phyloP scores from a whole-genome alignment of 2,113 vertebrate species.

The Candoia aspera region DNA sequence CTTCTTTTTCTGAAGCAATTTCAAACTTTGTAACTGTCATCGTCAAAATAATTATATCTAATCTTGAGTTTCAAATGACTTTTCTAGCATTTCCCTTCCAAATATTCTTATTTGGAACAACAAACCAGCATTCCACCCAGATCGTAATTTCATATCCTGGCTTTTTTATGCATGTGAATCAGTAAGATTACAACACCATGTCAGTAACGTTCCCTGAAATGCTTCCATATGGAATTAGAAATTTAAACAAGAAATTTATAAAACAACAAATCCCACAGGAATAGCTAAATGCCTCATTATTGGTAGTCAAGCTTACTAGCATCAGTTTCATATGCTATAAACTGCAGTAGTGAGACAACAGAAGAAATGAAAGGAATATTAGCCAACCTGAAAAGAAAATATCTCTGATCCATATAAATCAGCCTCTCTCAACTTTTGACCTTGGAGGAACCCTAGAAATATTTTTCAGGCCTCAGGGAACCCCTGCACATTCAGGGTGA shows the following conservation, averaged over 20 bases:
- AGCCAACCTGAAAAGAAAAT: neutral
- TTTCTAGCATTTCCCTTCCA: neutral
- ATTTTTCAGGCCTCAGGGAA: no score
- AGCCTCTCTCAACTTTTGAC: no score
- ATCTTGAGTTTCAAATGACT: neutral
- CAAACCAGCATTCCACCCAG: neutral
- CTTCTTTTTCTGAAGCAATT: neutral
- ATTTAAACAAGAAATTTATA: neutral
- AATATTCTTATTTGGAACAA: neutral
- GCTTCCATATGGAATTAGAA: neutral
- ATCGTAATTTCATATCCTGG: neutral
- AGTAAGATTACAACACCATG: neutral
- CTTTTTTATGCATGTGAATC: neutral
- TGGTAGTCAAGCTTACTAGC: neutral
- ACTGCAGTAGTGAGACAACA: neutral
- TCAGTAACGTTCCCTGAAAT: neutral
- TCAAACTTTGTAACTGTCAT: neutral
- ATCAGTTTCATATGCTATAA: neutral
- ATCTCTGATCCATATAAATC: neutral
- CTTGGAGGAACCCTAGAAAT: no score
- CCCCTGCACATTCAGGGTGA: no score
- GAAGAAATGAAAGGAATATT: neutral
- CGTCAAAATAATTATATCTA: neutral
- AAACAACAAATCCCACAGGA: neutral
- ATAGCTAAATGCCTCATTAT: neutral